Conservation (phyloP, 2,888 invertebrate genomes). For the Habroteleia sp. region DNA sequence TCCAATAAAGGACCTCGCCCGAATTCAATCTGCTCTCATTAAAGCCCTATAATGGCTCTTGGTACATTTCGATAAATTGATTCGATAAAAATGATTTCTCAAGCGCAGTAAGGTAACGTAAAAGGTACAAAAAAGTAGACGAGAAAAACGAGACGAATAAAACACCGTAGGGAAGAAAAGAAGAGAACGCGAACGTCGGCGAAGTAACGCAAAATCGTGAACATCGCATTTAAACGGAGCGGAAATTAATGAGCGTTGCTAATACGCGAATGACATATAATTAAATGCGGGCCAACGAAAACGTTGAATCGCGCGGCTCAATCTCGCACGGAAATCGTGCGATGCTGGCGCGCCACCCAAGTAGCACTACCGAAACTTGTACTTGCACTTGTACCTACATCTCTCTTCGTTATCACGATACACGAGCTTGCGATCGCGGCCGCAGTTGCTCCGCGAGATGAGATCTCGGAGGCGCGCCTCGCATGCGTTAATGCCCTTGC, state of each 20-base stretch:
- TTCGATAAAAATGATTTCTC: slow-evolving; percentile 35
- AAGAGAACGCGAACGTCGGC: background rate
- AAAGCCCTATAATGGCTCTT: slow-evolving; percentile 10
- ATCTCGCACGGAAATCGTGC: slow-evolving; percentile 48
- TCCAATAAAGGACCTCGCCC: too few species aligned
- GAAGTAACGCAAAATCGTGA: background rate
- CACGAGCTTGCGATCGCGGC: slow-evolving; percentile 41
- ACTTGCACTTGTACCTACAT: slow-evolving; percentile 63
- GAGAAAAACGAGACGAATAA: background rate
- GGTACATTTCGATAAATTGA: slow-evolving; percentile 41
- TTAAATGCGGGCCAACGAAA: slow-evolving; percentile 48
- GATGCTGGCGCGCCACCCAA: slow-evolving; percentile 54
- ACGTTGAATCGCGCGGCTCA: slow-evolving; percentile 25
- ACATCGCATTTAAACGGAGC: background rate
- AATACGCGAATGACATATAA: slow-evolving; percentile 56
- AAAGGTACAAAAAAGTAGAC: too few species aligned
- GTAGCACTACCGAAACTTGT: slow-evolving; percentile 66
- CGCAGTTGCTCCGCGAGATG: slow-evolving; percentile 54
- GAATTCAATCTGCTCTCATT: slow-evolving; percentile 5
- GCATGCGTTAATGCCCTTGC: slow-evolving; percentile 50
- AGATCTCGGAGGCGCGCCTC: slow-evolving; percentile 56
- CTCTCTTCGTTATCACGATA: slow-evolving; percentile 60
- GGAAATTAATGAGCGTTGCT: slow-evolving; percentile 48
- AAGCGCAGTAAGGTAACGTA: background rate
- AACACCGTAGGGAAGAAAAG: background rate